These are phyloP conservation scores for Hippocampus abdominalis DNA, from an alignment of 2,113 vertebrate species.

Conservation along the genomic window DNA sequence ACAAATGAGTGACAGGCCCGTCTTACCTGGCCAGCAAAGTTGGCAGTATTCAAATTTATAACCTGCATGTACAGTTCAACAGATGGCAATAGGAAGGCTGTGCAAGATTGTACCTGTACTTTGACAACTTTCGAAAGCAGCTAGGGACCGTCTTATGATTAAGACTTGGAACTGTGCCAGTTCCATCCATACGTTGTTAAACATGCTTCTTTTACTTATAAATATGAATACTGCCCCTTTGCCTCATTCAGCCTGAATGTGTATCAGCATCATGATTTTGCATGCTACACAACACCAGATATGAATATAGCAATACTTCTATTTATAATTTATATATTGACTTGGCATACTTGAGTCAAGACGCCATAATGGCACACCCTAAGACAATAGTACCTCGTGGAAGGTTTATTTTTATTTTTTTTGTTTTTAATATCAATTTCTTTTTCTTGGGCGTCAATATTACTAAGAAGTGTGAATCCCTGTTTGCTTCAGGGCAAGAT, in stretches of 20 bases:
- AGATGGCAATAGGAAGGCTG: background rate
- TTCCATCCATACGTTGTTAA: background rate
- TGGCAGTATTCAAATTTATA: slow-evolving; percentile 79
- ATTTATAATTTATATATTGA: slow-evolving; percentile 38
- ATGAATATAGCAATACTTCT: slow-evolving; percentile 30
- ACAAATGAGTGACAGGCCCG: slow-evolving; percentile 72
- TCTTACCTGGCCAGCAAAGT: slow-evolving; percentile 67
- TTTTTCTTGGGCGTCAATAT: slow-evolving; percentile 89
- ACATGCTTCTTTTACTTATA: slow-evolving; percentile 24
- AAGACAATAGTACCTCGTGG: slow-evolving; percentile 70
- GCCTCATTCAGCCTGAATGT: slow-evolving; percentile 60
- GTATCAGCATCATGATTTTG: slow-evolving; percentile 69
- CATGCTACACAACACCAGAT: slow-evolving; percentile 70
- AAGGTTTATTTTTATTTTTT: slow-evolving; percentile 76
- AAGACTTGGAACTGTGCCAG: background rate
- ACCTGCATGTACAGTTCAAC: background rate
- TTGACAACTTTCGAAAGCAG: background rate
- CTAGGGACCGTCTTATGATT: background rate
- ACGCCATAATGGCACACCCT: slow-evolving; percentile 66
- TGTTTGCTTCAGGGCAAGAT: slow-evolving; percentile 99
- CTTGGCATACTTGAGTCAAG: slow-evolving; percentile 27
- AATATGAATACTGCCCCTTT: slow-evolving; percentile 79
- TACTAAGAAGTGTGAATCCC: slow-evolving; percentile 99
- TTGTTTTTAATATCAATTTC: background rate
- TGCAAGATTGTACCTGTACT: background rate